Evolutionary conservation across 2,113 vertebrate species (phyloP), one percentile per base, ranked within the genome.

Genomic region (Ramphastos sulfuratus): DNA sequence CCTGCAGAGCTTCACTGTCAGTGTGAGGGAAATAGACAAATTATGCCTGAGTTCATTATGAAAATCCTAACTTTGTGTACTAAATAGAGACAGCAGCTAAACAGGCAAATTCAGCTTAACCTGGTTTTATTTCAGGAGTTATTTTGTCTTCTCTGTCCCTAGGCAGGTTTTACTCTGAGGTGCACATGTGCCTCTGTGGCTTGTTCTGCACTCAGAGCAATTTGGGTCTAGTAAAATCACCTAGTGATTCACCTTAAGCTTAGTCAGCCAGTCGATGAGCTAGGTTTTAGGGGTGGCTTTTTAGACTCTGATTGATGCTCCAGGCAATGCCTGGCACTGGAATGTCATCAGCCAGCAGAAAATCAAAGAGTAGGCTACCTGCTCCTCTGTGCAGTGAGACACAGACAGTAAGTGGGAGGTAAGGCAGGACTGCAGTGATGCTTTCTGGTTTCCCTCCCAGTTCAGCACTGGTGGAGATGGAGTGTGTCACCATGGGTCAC

Each of bases 401-500:
- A 4, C 15, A 31, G 69, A 3, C 1, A 2, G 54, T 15, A 28
- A 16, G 35, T 5, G 27, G 63, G 44, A 84, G 54, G 54, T 30
- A 7, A 31, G 1, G 11, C 15, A 23, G 79, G 67, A 12, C 25
- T 42, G 73, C 54, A 9, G 78, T 3, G 77, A 48, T 15, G 61
- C 31, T 42, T 30, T 70, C 42, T 1, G 2, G 31, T 30, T 27
- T 16, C 35, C 54, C 37, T 30, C 8, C 1, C 15, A 2, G n/a
- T 2, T 13, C 3, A 0, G 13, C 5, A 7, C 7, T 12, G 46
- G 46, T 33, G 0, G 1, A 4, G 35, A 18, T 4, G 27, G 33
- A 54, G 44, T 12, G 33, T 12, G 18, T 35, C 30, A 3, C 63
- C 23, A 0, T 7, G 28, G 55, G 52, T 35, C 18, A 19, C 11